phyloP scores from a whole-genome alignment of 2,113 vertebrate species.

The Chionomys nivalis region DNA sequence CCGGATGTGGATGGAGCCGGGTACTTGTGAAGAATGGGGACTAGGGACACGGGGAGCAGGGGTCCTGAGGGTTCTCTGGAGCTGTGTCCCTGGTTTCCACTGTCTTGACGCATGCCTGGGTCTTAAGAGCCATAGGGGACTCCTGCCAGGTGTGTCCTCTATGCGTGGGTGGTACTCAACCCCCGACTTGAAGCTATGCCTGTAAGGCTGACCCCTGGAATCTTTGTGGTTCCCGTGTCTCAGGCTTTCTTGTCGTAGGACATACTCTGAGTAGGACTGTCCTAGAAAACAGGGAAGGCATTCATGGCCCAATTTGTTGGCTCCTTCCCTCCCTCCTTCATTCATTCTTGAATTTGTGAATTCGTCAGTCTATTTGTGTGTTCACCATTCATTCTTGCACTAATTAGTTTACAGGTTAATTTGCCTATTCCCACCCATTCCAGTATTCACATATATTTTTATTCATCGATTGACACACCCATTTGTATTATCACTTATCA shows the following conservation, averaged over 20 bases:
- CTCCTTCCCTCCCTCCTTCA: not conserved
- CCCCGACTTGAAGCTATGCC: not conserved
- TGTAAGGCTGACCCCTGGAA: not conserved
- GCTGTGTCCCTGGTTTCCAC: not conserved
- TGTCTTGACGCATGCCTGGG: not conserved
- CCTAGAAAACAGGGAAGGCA: not conserved
- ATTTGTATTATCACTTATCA: not conserved
- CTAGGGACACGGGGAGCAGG: not conserved
- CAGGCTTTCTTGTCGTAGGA: not conserved
- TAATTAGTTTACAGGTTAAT: not conserved
- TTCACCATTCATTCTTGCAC: not conserved
- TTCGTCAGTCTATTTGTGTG: not conserved
- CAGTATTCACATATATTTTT: not conserved
- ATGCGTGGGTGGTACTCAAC: not conserved
- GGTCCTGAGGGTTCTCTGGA: not conserved
- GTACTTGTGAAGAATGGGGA: not conserved
- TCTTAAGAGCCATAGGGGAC: not conserved
- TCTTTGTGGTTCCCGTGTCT: not conserved
- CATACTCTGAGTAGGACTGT: not conserved
- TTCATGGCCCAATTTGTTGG: not conserved
- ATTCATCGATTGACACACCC: not conserved
- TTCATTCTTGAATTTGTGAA: not conserved
- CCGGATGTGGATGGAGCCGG: not conserved
- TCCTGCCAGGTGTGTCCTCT: not conserved
- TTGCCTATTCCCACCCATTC: not conserved